Percentiles rank a stretch among this genome's conserved stretches.
Conservation (phyloP, 2,113 vertebrate genomes). For the Conger conger region DNA sequence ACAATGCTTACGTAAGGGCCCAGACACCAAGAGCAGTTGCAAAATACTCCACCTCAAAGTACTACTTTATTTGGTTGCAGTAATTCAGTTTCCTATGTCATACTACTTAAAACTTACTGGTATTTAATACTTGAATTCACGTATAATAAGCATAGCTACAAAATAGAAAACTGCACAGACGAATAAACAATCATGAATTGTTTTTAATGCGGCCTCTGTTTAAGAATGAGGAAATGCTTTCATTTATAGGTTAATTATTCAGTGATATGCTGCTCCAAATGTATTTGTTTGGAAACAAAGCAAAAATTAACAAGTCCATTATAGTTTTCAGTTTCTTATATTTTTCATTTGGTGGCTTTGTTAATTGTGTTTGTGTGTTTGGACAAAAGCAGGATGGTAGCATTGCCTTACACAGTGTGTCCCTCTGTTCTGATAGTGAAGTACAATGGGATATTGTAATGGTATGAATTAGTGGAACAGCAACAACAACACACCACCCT, state of each 20-base stretch:
- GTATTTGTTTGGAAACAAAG: not conserved
- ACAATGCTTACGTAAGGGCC: no score
- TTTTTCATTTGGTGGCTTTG: not conserved
- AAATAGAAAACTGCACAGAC: not conserved
- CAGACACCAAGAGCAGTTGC: no score
- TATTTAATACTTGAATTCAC: not conserved
- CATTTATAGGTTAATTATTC: not conserved
- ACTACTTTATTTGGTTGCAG: no score
- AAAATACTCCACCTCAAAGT: no score
- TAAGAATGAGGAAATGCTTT: not conserved
- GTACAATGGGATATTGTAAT: not conserved
- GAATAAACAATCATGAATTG: not conserved
- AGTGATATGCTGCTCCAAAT: not conserved
- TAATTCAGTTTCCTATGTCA: no score
- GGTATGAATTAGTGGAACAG: not conserved
- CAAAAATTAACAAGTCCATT: not conserved
- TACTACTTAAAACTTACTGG: no score
- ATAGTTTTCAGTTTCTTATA: not conserved
- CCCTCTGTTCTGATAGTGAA: not conserved
- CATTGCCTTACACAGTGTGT: not conserved
- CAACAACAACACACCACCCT: not conserved
- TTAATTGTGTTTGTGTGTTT: not conserved
- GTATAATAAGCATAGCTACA: not conserved
- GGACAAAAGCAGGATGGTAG: not conserved
- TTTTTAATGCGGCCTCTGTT: not conserved